Base-by-base conservation (phyloP, 2,888 invertebrate species). In the Microdon myrmicae region DNA sequence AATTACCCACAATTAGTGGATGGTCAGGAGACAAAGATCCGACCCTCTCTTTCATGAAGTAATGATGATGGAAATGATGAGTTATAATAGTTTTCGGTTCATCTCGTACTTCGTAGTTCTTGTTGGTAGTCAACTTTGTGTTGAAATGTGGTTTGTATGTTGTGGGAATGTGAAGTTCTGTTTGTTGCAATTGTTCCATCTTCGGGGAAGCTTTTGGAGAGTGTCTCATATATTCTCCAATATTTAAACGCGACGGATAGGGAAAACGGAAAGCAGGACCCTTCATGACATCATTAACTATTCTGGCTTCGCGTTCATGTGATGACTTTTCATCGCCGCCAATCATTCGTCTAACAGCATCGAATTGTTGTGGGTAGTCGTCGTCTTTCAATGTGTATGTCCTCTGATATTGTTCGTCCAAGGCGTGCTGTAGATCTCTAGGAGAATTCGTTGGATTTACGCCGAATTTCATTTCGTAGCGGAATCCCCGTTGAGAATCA, bases 381-480 rank as follows among this genome's bases (percentile, higher is more conserved):
- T 73, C 68, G 69, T 86, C 85, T 54, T 82, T 82, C 8, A 88
- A 83, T 10, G 88, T 85, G 69, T 86, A 89, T n/a, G 85, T 85
- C 54, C 74, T 73, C 12, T 69, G 48, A 9, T 39, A 45, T 19
- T 31, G 10, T 4, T 60, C 55, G 10, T 49, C 48, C 1, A 23
- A n/a, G 5, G 12, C 22, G n/a, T 22, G 34, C 82, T 68, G 83
- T 82, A 22, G 81, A 66, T 75, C 79, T 37, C 77, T 73, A 45
- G 79, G 79, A 13, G 12, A 35, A n/a, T 41, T 35, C 16, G 70
- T 43, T 2, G 84, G 82, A 44, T 85, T 84, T 4, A 89, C 83
- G 3, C 85, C 87, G 71, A 87, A 88, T 71, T 87, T 87, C 64
- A 88, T 77, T 75, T 89, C 89, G 71, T 86, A 88, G 68, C 82